phyloP scores from a whole-genome alignment of 2,113 vertebrate species.

The Clarias macrocephalus region DNA sequence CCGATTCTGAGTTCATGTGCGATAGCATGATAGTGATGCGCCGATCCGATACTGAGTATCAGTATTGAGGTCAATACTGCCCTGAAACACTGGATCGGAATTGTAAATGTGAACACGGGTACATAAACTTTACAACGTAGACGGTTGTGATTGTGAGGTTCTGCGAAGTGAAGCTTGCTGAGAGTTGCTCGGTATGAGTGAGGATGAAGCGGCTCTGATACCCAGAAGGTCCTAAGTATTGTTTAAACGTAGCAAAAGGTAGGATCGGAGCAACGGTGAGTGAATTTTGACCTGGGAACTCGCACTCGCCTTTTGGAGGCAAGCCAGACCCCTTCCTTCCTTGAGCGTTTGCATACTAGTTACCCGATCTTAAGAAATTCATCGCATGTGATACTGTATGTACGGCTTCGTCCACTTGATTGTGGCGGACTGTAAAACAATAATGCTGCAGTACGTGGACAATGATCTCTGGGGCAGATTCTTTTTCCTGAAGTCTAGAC shows the following conservation, averaged over 20 bases:
- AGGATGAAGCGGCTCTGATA: not conserved
- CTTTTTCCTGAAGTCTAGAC: not conserved
- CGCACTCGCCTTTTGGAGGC: not conserved
- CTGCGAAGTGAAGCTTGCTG: not conserved
- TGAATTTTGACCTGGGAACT: not conserved
- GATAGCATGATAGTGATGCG: not conserved
- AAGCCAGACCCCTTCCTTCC: not conserved
- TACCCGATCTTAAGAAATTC: not conserved
- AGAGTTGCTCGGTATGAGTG: not conserved
- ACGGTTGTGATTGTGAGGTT: not conserved
- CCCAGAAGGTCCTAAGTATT: not conserved
- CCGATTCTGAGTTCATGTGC: not conserved
- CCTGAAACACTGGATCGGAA: conserved; percentile 20
- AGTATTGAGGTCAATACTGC: conserved; percentile 11
- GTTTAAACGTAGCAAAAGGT: not conserved
- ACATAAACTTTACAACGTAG: not conserved
- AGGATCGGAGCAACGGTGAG: not conserved
- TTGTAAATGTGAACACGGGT: not conserved
- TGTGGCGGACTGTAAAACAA: not conserved
- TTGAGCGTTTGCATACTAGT: not conserved
- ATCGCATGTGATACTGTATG: not conserved
- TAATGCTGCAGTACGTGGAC: not conserved
- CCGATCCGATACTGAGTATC: not conserved
- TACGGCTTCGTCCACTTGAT: not conserved
- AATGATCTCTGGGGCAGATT: not conserved